Percentiles rank a stretch among this genome's conserved stretches.
Conservation (phyloP, 1,140 invertebrate species). For the Drosophila obscura region DNA sequence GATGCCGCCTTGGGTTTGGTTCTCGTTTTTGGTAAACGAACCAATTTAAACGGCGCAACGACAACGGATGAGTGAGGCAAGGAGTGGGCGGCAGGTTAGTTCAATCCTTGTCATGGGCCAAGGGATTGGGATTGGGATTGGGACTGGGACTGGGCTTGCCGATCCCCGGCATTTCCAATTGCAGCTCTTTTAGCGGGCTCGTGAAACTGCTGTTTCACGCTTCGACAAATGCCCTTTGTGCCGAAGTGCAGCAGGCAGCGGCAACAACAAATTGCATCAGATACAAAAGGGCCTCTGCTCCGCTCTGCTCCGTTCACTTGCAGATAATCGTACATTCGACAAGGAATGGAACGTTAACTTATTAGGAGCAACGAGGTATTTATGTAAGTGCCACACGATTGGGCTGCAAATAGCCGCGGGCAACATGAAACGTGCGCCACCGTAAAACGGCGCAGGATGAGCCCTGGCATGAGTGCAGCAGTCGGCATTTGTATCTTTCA, state of each 20-base stretch:
- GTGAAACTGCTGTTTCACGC: slow-evolving; percentile 81
- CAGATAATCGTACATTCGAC: neutral
- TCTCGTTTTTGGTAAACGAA: slow-evolving; percentile 65
- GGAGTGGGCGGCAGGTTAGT: slow-evolving; percentile 23
- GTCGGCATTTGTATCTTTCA: slow-evolving; percentile 30
- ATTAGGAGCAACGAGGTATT: slow-evolving; percentile 72
- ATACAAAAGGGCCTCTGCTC: slow-evolving; percentile 32
- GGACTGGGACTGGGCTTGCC: slow-evolving; percentile 1
- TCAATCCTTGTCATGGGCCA: slow-evolving; percentile 52
- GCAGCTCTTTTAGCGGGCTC: slow-evolving; percentile 50
- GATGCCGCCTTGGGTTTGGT: slow-evolving; percentile 46
- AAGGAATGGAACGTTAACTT: slow-evolving; percentile 42
- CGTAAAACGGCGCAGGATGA: slow-evolving; percentile 18
- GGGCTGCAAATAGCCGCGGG: slow-evolving; percentile 74
- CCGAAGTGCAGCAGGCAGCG: slow-evolving; percentile 10
- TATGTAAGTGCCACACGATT: slow-evolving; percentile 77
- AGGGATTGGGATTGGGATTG: slow-evolving; percentile 8
- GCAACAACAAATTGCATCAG: slow-evolving; percentile 61
- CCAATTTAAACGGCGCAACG: slow-evolving; percentile 72
- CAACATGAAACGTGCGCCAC: slow-evolving; percentile 74
- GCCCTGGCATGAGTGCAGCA: slow-evolving; percentile 12
- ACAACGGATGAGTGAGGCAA: slow-evolving; percentile 12
- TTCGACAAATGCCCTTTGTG: slow-evolving; percentile 74
- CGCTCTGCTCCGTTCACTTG: slow-evolving; percentile 11
- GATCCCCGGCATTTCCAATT: slow-evolving; percentile 29